Base-by-base conservation (phyloP, 2,113 vertebrate genomes). In the Calonectris borealis region DNA sequence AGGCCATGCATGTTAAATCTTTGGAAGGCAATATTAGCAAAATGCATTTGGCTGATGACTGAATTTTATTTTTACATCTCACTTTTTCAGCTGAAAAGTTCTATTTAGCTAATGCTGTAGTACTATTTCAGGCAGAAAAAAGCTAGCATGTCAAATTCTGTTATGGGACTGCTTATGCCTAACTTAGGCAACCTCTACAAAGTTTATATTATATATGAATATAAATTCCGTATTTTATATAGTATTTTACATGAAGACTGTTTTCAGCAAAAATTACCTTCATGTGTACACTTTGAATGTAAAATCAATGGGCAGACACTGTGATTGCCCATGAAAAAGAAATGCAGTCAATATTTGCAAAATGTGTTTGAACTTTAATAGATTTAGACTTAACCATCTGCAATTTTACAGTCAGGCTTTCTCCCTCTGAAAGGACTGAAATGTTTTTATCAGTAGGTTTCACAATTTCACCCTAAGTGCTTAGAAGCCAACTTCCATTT, bases 211-310 rank as follows among this genome's bases (percentile, higher is more conserved):
- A 19, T 21, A 42, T 72, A 24, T 9, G 18, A 36, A 20, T 13
- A 10, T 2, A 1, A 1, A 7, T 62, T 81, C 6, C 4, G 9
- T 20, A 16, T 46, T 61, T 76, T 32, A 27, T 66, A 1, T 15
- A 13, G 2, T 57, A 9, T 78, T 85, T 68, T 86, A 9, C 7
- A 32, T 55, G 42, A 80, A 42, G n/a, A 18, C 3, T 8, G 2
- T 49, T 76, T 79, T 31, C 18, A 62, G 52, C 8, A 62, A 51
- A 85, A 68, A 25, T 8, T 10, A 29, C 5, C 8, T 71, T 58
- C 1, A 6, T 31, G 11, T 69, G 11, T 69, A 34, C 3, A 6
- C 38, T 61, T 54, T 5, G 10, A 61, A 52, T 54, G 15, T 8
- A 54, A 83, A 61, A 44, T 29, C 34, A 69, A 21, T 40, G 77